These are phyloP conservation scores for Ectropis grisescens DNA, from an alignment of 1,140 invertebrate genomes.

Conservation along the genomic window DNA sequence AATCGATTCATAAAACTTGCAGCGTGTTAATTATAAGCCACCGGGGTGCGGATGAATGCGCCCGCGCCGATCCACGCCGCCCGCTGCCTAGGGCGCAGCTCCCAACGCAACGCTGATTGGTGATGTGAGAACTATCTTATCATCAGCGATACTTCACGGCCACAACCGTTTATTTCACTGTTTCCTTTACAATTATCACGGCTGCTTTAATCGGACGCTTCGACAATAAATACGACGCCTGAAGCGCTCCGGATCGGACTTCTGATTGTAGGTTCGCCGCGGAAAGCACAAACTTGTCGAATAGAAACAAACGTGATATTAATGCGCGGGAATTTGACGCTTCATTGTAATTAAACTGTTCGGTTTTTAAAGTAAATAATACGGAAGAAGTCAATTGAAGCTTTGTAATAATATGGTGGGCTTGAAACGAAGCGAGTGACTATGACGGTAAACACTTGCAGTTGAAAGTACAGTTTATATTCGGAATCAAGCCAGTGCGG, in stretches of 20 bases:
- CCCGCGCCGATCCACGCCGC: slow-evolving; percentile 10
- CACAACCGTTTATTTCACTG: slow-evolving; percentile 42
- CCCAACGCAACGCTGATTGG: slow-evolving; percentile 14
- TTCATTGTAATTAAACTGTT: slow-evolving; percentile 19
- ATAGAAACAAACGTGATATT: slow-evolving; percentile 6
- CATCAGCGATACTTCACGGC: slow-evolving; percentile 39
- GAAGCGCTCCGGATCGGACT: no score
- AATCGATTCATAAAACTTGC: slow-evolving; percentile 67
- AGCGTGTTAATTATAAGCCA: slow-evolving; percentile 69
- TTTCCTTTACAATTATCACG: slow-evolving; percentile 37
- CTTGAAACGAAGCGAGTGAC: slow-evolving; percentile 23
- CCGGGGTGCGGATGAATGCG: slow-evolving; percentile 37
- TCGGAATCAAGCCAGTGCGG: slow-evolving; percentile 17
- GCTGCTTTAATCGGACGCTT: slow-evolving; percentile 19
- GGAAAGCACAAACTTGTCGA: slow-evolving; percentile 2
- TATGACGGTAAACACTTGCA: slow-evolving; percentile 23
- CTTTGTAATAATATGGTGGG: slow-evolving; percentile 17
- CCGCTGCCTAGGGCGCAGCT: no score
- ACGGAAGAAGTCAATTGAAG: slow-evolving; percentile 17
- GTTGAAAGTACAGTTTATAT: slow-evolving; percentile 18
- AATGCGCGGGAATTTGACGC: slow-evolving; percentile 5
- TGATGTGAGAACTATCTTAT: slow-evolving; percentile 44
- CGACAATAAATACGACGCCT: slow-evolving; percentile 3
- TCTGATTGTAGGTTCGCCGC: no score
- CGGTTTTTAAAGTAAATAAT: slow-evolving; percentile 16